Percentiles rank a stretch among this genome's conserved stretches.
phyloP scores from a whole-genome alignment of 1,140 invertebrate species.

The Ostrea denselamellosa region DNA sequence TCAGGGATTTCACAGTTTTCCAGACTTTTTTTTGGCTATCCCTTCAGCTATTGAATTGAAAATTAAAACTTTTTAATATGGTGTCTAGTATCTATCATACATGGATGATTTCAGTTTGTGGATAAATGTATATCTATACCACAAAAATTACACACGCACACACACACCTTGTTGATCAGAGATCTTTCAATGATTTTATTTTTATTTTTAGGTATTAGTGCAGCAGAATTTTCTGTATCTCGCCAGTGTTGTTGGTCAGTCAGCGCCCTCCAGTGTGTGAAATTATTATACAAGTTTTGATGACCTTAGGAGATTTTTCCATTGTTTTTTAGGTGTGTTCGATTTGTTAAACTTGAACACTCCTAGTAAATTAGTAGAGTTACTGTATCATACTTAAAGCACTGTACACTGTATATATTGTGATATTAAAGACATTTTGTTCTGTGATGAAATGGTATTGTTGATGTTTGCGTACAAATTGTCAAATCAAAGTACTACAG shows the following conservation, averaged over 20 bases:
- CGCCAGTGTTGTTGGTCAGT: not conserved
- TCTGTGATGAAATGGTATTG: constrained; percentile 12
- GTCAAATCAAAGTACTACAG: not conserved
- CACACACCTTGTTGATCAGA: too few relatives aligned
- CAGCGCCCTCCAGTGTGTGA: not conserved
- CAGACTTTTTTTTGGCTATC: too few relatives aligned
- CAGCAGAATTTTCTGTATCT: not conserved
- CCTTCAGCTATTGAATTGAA: too few relatives aligned
- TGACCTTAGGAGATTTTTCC: not conserved
- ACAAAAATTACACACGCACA: too few relatives aligned
- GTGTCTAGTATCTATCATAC: too few relatives aligned
- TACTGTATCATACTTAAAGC: constrained; percentile 1
- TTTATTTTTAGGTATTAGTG: constrained; percentile 23
- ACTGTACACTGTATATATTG: not conserved
- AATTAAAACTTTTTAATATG: too few relatives aligned
- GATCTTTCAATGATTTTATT: not conserved
- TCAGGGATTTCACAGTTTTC: too few relatives aligned
- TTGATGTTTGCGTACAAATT: not conserved
- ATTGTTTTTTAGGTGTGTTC: constrained; percentile 18
- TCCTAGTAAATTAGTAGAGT: not conserved
- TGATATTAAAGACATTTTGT: constrained; percentile 21
- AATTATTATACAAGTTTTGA: constrained; percentile 13
- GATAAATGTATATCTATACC: too few relatives aligned
- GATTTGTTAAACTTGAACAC: constrained; percentile 12
- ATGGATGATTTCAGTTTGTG: too few relatives aligned